Evolutionary conservation across 1,140 invertebrate species (phyloP).

Genomic region (Myzus persicae): DNA sequence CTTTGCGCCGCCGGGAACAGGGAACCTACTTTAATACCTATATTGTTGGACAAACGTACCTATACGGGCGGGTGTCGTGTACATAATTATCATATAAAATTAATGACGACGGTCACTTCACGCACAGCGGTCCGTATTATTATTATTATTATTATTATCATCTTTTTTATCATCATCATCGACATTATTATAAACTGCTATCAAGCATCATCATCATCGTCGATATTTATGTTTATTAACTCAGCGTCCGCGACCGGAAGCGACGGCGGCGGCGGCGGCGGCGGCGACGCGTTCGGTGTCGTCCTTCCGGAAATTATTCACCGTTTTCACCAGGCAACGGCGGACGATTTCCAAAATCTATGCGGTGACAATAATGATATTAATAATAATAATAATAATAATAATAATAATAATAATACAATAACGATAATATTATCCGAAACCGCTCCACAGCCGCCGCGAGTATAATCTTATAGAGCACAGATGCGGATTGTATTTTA

Average conservation of each 20-base stretch:
- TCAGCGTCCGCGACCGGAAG: neutral
- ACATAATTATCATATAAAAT: neutral
- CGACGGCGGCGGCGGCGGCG: too few species aligned
- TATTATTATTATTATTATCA: neutral
- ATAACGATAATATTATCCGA: neutral
- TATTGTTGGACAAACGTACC: neutral
- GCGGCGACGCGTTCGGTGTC: neutral
- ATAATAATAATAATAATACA: neutral
- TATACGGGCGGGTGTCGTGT: neutral
- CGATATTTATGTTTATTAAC: neutral
- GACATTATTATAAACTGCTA: neutral
- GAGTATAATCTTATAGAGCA: neutral
- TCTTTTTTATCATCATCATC: too few species aligned
- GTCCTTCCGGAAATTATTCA: constrained; percentile 9
- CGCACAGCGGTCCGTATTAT: neutral
- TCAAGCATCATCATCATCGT: neutral
- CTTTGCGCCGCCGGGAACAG: neutral
- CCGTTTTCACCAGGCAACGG: neutral
- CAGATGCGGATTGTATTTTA: neutral
- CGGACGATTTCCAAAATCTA: neutral
- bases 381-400: neutral
- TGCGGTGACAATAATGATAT: neutral
- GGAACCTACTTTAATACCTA: neutral
- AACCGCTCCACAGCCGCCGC: neutral
- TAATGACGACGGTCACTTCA: neutral